Conservation (phyloP, 2,888 invertebrate species). For the Monopis laevigella region DNA sequence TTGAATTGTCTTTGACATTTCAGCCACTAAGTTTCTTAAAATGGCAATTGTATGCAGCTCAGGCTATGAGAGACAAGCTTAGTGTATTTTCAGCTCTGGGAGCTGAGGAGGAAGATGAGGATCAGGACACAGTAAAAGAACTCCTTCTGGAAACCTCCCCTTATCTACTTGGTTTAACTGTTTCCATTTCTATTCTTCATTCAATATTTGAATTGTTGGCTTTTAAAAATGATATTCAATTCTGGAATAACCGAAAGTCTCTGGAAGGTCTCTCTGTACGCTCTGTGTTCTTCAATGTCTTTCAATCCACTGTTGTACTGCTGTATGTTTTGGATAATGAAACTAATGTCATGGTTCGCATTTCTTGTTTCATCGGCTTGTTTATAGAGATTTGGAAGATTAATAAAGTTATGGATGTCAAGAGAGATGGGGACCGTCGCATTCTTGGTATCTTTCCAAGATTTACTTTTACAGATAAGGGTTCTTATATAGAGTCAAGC, state of each 20-base stretch:
- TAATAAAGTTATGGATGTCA: slow-evolving; percentile 88
- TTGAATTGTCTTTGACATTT: slow-evolving; percentile 77
- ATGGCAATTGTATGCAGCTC: slow-evolving; percentile 98
- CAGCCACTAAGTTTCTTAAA: slow-evolving; percentile 96
- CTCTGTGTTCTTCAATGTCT: slow-evolving; percentile 98
- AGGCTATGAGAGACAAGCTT: slow-evolving; percentile 92
- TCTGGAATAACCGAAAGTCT: slow-evolving; percentile 98
- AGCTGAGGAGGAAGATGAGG: slow-evolving; percentile 84
- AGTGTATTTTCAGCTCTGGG: slow-evolving; percentile 71
- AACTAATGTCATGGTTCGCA: slow-evolving; percentile 94
- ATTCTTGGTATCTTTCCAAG: slow-evolving; percentile 83
- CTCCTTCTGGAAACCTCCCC: slow-evolving; percentile 97
- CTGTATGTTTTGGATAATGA: slow-evolving; percentile 98
- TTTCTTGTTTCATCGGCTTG: slow-evolving; percentile 94
- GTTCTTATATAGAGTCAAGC: slow-evolving; percentile 94
- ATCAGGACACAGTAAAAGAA: slow-evolving; percentile 92
- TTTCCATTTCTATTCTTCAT: slow-evolving; percentile 93
- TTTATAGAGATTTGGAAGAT: slow-evolving; percentile 99
- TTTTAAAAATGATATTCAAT: slow-evolving; percentile 99
- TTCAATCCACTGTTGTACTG: slow-evolving; percentile 94
- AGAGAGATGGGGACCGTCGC: slow-evolving; percentile 76
- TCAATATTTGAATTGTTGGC: slow-evolving; percentile 98
- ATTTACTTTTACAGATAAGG: slow-evolving; percentile 88
- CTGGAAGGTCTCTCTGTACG: slow-evolving; percentile 97
- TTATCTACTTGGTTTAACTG: slow-evolving; percentile 90